Conservation (phyloP, 2,888 invertebrate genomes). For the Ephialtes manifestator region DNA sequence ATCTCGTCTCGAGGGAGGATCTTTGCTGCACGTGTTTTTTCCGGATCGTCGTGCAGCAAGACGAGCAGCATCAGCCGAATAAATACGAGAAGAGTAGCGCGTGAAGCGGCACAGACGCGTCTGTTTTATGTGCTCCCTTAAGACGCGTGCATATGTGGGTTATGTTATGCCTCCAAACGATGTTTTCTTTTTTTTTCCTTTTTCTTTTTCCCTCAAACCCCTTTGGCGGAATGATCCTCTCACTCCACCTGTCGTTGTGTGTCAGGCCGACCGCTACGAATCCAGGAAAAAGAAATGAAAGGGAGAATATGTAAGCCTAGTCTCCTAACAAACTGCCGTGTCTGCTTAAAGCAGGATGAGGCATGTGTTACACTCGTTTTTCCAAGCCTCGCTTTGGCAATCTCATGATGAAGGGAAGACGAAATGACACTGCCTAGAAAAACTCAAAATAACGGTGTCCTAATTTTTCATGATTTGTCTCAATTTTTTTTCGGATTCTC, state of each 20-base stretch:
- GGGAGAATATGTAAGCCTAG: slow-evolving; percentile 43
- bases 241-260: slow-evolving; percentile 63
- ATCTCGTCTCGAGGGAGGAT: slow-evolving; percentile 55
- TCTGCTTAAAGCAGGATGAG: slow-evolving; percentile 4
- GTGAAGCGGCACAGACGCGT: slow-evolving; percentile 36
- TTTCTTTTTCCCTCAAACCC: slow-evolving; percentile 58
- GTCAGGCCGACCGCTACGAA: slow-evolving; percentile 27
- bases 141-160: slow-evolving; percentile 59
- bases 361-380: slow-evolving; percentile 50
- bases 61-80: slow-evolving; percentile 45
- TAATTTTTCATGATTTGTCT: not conserved
- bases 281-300: slow-evolving; percentile 55
- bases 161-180: slow-evolving; percentile 50
- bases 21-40: slow-evolving; percentile 60
- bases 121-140: slow-evolving; percentile 49
- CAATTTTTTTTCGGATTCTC: not conserved
- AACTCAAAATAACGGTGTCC: slow-evolving; percentile 6
- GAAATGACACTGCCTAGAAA: slow-evolving; percentile 24
- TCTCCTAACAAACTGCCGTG: slow-evolving; percentile 25
- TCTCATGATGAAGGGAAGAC: slow-evolving; percentile 8
- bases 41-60: slow-evolving; percentile 42
- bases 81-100: slow-evolving; percentile 44
- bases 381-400: not conserved
- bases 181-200: slow-evolving; percentile 42
- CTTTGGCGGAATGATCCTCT: slow-evolving; percentile 63